These are phyloP conservation scores for Leptopilina syphax DNA, from an alignment of 2,888 invertebrate species.

Conservation along the genomic window DNA sequence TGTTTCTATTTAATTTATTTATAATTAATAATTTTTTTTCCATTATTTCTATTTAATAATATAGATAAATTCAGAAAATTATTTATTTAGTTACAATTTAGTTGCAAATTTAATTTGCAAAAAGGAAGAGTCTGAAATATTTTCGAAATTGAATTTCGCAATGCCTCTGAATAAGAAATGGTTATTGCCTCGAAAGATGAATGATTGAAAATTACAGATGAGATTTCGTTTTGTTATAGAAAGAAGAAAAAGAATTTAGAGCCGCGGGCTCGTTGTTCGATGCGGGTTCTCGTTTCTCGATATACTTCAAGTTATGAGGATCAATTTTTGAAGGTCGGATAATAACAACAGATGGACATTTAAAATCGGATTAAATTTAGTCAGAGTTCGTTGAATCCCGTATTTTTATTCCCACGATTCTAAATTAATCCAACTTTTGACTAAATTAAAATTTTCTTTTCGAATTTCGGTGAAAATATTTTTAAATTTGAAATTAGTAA, in stretches of 20 bases:
- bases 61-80: too few relatives aligned
- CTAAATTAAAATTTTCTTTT: background rate
- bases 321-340: background rate
- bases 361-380: conserved; percentile 3
- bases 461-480: too few relatives aligned
- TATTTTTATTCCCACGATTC: conserved; percentile 14
- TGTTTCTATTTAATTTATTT: too few relatives aligned
- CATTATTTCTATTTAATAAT: too few relatives aligned
- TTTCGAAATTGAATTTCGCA: too few relatives aligned
- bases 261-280: conserved; percentile 17
- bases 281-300: conserved; percentile 5
- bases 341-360: conserved; percentile 33
- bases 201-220: conserved; percentile 37
- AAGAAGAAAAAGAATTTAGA: background rate
- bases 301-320: background rate
- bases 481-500: too few relatives aligned
- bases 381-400: conserved; percentile 8
- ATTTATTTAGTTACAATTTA: too few relatives aligned
- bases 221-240: background rate
- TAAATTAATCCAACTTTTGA: background rate
- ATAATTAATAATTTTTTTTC: too few relatives aligned
- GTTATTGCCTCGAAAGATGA: background rate
- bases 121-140: too few relatives aligned
- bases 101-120: too few relatives aligned
- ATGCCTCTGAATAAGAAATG: too few relatives aligned